A percentile compares a stretch with the other conserved stretches of the same genome.
Conservation (phyloP, 2,888 invertebrate genomes). For the Eremobia ochroleuca region DNA sequence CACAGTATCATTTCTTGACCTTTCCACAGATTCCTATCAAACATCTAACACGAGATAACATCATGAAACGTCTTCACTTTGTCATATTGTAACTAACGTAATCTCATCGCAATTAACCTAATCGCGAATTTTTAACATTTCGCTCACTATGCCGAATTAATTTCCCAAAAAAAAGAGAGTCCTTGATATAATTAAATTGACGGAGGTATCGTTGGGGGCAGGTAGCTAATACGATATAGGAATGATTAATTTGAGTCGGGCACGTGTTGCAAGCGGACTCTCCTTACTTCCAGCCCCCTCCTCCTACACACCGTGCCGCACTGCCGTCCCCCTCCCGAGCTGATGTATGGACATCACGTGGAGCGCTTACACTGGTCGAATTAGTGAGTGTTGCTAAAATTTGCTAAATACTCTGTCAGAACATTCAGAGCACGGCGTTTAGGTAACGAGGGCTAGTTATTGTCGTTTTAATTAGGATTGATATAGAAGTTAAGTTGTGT, state of each 20-base stretch:
- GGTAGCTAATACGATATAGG: slow-evolving; percentile 69
- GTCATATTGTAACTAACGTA: slow-evolving; percentile 42
- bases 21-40: background rate
- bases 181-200: slow-evolving; percentile 65
- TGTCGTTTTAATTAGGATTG: background rate
- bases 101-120: slow-evolving; percentile 46
- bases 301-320: background rate
- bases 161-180: slow-evolving; percentile 48
- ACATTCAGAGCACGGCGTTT: background rate
- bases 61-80: background rate
- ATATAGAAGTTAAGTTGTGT: background rate
- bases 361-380: slow-evolving; percentile 43
- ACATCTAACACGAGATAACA: background rate
- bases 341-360: slow-evolving; percentile 67
- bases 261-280: slow-evolving; percentile 59
- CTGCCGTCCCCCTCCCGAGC: slow-evolving; percentile 7
- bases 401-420: slow-evolving; percentile 35
- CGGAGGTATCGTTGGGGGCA: slow-evolving; percentile 61
- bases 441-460: background rate
- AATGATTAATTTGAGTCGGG: slow-evolving; percentile 68
- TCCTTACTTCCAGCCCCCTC: slow-evolving; percentile 4
- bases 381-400: slow-evolving; percentile 38
- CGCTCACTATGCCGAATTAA: slow-evolving; percentile 39
- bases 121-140: slow-evolving; percentile 45
- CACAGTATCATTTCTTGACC: background rate